Percentiles rank a stretch among this genome's conserved stretches.
phyloP scores from a whole-genome alignment of 2,113 vertebrate genomes.

The Morone chrysops region DNA sequence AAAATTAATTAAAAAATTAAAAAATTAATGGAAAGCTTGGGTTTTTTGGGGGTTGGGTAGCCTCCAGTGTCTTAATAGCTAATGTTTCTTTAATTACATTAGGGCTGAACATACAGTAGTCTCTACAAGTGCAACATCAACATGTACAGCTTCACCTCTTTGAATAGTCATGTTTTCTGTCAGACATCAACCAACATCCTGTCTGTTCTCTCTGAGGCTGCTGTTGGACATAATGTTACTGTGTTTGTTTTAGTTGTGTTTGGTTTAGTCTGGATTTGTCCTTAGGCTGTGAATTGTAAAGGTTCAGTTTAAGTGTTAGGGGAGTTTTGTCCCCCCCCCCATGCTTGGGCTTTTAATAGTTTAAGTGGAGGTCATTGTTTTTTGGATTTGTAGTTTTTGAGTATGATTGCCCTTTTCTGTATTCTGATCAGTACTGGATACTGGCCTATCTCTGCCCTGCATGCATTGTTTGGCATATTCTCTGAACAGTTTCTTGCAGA shows the following conservation, averaged over 20 bases:
- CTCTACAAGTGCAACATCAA: not conserved
- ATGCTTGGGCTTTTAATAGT: not conserved
- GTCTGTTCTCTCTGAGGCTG: not conserved
- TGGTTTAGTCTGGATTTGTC: conserved; percentile 1
- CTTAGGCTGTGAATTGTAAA: conserved; percentile 7
- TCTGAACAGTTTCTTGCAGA: not conserved
- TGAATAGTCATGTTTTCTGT: not conserved
- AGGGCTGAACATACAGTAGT: not conserved
- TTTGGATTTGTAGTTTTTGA: conserved; percentile 7
- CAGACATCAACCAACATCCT: not conserved
- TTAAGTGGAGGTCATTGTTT: conserved; percentile 16
- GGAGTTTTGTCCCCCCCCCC: not conserved
- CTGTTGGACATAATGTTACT: not conserved
- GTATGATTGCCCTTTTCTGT: not conserved
- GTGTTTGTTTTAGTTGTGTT: not conserved
- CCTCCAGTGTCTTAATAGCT: not conserved
- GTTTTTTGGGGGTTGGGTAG: not conserved
- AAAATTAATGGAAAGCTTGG: not conserved
- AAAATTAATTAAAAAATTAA: too few species aligned
- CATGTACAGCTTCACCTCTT: not conserved
- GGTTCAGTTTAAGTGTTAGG: not conserved
- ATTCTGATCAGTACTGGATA: not conserved
- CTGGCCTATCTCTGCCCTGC: not conserved
- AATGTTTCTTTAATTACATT: not conserved
- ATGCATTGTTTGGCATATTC: not conserved